Evolutionary conservation across 2,113 vertebrate species (phyloP), one percentile per base, ranked within the genome.

Genomic region (Maccullochella peelii): DNA sequence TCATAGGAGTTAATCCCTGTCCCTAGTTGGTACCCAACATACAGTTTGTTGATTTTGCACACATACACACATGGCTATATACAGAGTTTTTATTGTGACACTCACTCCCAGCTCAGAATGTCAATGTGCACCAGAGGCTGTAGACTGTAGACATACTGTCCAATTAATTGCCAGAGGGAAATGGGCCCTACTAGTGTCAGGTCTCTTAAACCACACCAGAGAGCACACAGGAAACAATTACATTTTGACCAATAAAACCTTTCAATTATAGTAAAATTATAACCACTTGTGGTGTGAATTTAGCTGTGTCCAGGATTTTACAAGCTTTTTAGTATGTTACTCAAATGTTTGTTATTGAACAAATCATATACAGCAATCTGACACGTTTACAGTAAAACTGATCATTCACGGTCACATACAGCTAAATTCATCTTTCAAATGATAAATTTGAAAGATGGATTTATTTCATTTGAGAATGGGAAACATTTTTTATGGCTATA

Each of bases 181-280:
- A 61, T 25, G 27, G 3, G 42, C 10, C 59, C 18, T 0, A 27
- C 27, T 38, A 20, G 33, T 67, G 66, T 85, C 16, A 9, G 55
- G 57, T 42, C 59, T 52, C 38, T 80, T 5, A 82, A 82, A 83
- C 79, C 54, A 63, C 83, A 77, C 16, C 61, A 88, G 74, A 86
- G 21, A 63, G 55, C 59, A 57, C 30, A 69, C 70, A 74, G 77
- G 40, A 86, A 57, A 38, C 68, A 58, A 30, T 55, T 68, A 73
- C 2, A n/a, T 86, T 82, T 67, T 33, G 72, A 83, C 78, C 68
- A 50, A 66, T 80, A 65, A 77, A 69, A 72, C 33, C 15, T 58
- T 57, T 55, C 49, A 82, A 42, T 86, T 62, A 82, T 21, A 75
- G 79, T 67, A 30, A 57, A 80, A 75, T 80, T 77, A 68, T 71